Evolutionary conservation across 1,140 invertebrate genomes (phyloP), one percentile per base, ranked within the genome.

Genomic region (Drosophila repleta): DNA sequence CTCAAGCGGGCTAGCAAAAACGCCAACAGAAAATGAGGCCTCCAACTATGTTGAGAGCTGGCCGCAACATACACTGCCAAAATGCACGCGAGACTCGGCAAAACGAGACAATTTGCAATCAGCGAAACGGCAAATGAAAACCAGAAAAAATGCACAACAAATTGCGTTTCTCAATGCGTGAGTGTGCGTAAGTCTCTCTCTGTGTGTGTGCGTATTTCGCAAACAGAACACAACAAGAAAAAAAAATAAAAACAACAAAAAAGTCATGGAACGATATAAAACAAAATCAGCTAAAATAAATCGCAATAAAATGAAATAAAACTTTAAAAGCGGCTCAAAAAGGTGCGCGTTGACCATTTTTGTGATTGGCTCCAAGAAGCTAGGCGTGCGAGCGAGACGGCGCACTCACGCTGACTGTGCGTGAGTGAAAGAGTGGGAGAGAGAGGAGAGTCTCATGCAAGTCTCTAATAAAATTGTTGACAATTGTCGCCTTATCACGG

Each of bases 401-500:
- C 10, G 15, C 3, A 24, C 7, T 46, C 32, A 3, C n/a, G 15
- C n/a, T 17, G 39, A 10, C 13, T 48, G 8, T 18, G 45, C 17
- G 46, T 52, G 53, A 45, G 48, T 8, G 29, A 35, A n/a, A 41
- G 55, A 26, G 32, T 2, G 35, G 8, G 24, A 10, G 17, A 20
- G 21, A 10, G 46, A 62, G 46, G 46, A 62, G 35, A 35, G 29
- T 8, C 43, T 21, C n/a, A 37, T 49, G 43, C 61, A 72, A 52
- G 46, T 53, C 43, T 69, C 66, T 87, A 87, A 87, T 87, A 82
- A 87, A 87, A 88, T 88, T 87, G 82, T 87, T 87, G 82, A 87
- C 82, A 87, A 87, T 88, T 88, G 83, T 87, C 78, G 82, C 79
- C 83, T 87, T 87, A 87, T 87, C 82, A 76, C 56, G 83, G 79